Conservation (phyloP, 2,113 vertebrate genomes). For the Acrocephalus arundinaceus region DNA sequence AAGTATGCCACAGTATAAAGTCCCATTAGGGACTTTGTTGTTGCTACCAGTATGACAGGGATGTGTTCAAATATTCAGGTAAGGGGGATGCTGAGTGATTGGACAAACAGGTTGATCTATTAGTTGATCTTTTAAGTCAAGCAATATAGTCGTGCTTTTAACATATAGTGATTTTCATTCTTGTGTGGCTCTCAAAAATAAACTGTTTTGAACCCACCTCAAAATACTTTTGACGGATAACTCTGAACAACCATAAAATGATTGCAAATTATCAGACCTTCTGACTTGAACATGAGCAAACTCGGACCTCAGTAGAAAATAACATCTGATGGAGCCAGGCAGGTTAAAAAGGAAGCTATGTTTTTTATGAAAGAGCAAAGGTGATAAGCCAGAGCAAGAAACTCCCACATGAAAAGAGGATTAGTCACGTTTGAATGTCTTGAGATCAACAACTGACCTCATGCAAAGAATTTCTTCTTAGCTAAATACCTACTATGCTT, state of each 20-base stretch:
- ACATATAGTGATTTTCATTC: neutral
- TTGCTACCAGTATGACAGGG: neutral
- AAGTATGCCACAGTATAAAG: neutral
- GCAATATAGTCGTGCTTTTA: neutral
- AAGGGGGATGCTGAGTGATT: neutral
- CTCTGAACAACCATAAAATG: neutral
- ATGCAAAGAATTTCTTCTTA: neutral
- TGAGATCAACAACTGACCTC: neutral
- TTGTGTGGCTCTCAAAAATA: neutral
- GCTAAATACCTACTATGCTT: neutral
- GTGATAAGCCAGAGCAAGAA: neutral
- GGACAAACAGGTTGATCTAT: neutral
- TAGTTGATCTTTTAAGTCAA: neutral
- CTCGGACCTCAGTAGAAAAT: neutral
- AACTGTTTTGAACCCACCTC: neutral
- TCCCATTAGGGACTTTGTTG: neutral
- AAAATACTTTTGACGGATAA: neutral
- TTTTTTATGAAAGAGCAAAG: neutral
- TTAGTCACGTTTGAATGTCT: neutral
- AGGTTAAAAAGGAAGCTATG: neutral
- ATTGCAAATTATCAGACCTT: neutral
- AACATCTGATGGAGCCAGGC: neutral
- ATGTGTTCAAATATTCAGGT: neutral
- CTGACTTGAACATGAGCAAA: neutral
- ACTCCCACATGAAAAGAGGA: neutral